These are phyloP conservation scores for Hippotragus niger DNA, from an alignment of 2,113 vertebrate genomes.

Conservation along the genomic window DNA sequence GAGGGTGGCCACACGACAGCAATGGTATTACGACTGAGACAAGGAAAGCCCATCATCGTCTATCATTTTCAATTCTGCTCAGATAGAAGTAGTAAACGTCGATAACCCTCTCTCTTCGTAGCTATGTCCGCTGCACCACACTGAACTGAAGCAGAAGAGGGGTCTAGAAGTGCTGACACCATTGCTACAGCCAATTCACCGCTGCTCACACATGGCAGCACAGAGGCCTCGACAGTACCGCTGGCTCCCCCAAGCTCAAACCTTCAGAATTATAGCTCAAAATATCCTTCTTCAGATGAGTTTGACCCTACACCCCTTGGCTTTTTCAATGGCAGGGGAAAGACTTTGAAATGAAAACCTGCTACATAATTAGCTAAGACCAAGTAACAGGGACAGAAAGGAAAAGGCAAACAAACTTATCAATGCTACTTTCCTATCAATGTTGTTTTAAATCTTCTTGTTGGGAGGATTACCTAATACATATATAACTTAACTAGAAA, in stretches of 20 bases:
- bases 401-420: not conserved
- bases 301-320: not conserved
- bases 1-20: not conserved
- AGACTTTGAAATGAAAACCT: not conserved
- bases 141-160: not conserved
- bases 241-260: not conserved
- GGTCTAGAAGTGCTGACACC: not conserved
- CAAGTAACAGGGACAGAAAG: not conserved
- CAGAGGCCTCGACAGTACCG: not conserved
- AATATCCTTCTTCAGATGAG: not conserved
- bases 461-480: not conserved
- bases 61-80: not conserved
- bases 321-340: not conserved
- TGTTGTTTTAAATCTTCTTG: not conserved
- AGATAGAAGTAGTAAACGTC: not conserved
- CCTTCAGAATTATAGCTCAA: not conserved
- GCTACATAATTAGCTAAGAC: not conserved
- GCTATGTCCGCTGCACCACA: not conserved
- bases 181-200: not conserved
- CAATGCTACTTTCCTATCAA: not conserved
- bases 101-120: not conserved
- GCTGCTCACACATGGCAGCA: not conserved
- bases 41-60: not conserved
- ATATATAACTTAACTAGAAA: not conserved
- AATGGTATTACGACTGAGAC: not conserved